Evolutionary conservation across 35 echinoderm and acorn worm genomes (phyloP).

Genomic region (Apostichopus japonicus): DNA sequence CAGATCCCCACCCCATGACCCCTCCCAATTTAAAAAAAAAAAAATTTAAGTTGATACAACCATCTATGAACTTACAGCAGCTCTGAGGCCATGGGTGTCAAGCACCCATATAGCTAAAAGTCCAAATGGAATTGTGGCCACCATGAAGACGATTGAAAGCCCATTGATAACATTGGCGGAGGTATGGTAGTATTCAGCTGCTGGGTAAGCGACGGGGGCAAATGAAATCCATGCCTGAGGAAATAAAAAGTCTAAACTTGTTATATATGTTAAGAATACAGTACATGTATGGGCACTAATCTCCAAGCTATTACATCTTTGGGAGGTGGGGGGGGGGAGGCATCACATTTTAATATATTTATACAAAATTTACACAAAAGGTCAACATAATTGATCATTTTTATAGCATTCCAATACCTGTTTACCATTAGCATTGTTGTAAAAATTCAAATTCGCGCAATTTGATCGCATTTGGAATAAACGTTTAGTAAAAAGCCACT

Average conservation of each 20-base stretch:
- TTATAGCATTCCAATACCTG: no score
- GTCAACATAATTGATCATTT: no score
- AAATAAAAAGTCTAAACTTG: neutral
- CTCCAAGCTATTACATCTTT: no score
- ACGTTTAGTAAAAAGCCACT: no score
- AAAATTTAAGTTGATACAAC: neutral
- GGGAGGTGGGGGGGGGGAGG: no score
- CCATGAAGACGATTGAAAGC: constrained; percentile 85
- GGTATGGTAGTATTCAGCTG: constrained; percentile 76
- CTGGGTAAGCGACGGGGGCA: constrained; percentile 72
- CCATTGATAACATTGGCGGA: constrained; percentile 69
- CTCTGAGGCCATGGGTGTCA: constrained; percentile 80
- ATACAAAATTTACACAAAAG: no score
- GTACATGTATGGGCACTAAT: neutral
- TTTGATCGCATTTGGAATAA: no score
- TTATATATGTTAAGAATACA: neutral
- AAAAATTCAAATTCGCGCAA: no score
- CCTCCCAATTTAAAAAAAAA: no score
- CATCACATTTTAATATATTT: no score
- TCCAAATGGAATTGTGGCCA: constrained; percentile 90
- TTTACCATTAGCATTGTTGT: no score
- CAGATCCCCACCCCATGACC: no score
- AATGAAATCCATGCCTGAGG: constrained; percentile 90
- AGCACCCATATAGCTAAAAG: constrained; percentile 82
- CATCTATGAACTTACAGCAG: constrained; percentile 74